Conservation (phyloP, 2,797 vertebrate species). For the Sandelia bainsii region DNA sequence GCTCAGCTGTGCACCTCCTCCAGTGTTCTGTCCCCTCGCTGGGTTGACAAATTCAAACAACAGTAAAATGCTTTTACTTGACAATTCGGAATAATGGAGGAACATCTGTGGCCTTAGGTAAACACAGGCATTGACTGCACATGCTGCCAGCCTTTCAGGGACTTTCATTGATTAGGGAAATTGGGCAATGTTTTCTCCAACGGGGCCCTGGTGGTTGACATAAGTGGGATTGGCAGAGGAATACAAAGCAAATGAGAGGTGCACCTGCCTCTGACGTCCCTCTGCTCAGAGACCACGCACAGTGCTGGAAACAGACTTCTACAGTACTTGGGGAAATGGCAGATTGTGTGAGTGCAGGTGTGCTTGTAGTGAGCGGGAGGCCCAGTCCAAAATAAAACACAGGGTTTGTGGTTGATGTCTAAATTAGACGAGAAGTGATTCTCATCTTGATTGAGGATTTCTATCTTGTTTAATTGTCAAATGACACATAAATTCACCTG, state of each 20-base stretch:
- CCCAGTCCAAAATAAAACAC: conserved; percentile 27
- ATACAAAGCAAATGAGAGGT: conserved; percentile 62
- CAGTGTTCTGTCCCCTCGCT: neutral
- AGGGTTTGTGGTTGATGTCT: conserved; percentile 29
- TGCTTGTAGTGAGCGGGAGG: conserved; percentile 9
- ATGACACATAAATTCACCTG: conserved; percentile 27
- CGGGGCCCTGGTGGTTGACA: conserved; percentile 65
- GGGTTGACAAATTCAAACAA: conserved; percentile 55
- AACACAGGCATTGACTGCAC: conserved; percentile 58
- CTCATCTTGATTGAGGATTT: conserved; percentile 29
- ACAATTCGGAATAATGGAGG: conserved; percentile 69
- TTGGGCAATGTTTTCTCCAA: conserved; percentile 70
- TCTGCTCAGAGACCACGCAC: conserved; percentile 14
- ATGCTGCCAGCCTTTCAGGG: conserved; percentile 54
- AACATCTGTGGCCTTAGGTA: conserved; percentile 69
- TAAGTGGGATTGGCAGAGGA: conserved; percentile 74
- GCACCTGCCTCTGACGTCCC: conserved; percentile 66
- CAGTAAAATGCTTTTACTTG: conserved; percentile 55
- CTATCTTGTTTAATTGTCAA: conserved; percentile 43
- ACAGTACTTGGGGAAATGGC: conserved; percentile 20
- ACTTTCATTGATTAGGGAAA: conserved; percentile 77
- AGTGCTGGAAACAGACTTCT: conserved; percentile 24
- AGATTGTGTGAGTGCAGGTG: conserved; percentile 56
- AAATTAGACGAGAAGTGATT: conserved; percentile 36
- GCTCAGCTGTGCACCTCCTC: conserved; percentile 25